Evolutionary conservation across 2,888 invertebrate species (phyloP).

Genomic region (Celastrina argiolus): DNA sequence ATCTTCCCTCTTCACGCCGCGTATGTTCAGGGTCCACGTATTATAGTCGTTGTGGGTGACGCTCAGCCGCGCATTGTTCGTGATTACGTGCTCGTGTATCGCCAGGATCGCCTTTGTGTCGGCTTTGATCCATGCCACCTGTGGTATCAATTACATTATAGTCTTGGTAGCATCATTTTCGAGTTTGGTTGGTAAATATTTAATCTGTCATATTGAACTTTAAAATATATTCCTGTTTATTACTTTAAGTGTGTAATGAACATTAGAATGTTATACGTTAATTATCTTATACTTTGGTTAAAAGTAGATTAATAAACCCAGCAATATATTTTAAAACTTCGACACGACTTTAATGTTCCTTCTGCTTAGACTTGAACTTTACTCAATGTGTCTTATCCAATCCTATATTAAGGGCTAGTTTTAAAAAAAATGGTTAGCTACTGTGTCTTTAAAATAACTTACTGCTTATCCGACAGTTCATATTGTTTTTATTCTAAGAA

Average conservation of each 20-base stretch:
- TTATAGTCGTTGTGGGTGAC: constrained; percentile 95
- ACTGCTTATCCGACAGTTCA: neutral
- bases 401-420: no score
- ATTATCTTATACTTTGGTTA: no score
- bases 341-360: no score
- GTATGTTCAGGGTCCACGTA: constrained; percentile 94
- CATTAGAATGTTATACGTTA: no score
- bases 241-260: no score
- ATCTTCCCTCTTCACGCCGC: constrained; percentile 90
- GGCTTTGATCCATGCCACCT: constrained; percentile 97
- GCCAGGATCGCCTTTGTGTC: constrained; percentile 95
- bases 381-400: no score
- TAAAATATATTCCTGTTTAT: neutral
- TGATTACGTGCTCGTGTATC: constrained; percentile 95
- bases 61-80: constrained; percentile 92
- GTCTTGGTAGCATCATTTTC: neutral
- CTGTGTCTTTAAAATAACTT: neutral
- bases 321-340: no score
- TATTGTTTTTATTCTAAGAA: neutral
- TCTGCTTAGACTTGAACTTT: no score
- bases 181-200: neutral
- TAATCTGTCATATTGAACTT: neutral
- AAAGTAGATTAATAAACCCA: no score
- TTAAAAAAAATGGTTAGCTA: no score
- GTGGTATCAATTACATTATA: constrained; percentile 35